Evolutionary conservation across 1,140 invertebrate genomes (phyloP).

Genomic region (Tetranychus cinnabarinus): DNA sequence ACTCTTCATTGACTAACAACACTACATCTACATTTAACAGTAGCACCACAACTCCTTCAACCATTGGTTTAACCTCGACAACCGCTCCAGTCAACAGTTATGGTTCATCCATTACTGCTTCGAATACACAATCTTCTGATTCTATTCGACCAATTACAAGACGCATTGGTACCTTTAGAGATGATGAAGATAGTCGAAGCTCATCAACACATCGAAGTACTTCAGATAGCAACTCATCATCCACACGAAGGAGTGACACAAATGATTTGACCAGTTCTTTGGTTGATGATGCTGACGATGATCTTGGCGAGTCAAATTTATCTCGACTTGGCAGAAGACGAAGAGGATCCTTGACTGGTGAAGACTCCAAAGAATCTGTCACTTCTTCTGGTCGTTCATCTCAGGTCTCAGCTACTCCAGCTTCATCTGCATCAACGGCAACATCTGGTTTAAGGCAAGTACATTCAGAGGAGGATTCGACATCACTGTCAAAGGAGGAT

Average conservation of each 20-base stretch:
- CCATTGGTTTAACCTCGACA: not conserved
- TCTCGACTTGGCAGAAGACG: not conserved
- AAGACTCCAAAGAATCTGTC: not conserved
- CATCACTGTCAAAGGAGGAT: not conserved
- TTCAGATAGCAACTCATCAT: not conserved
- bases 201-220: not conserved
- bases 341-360: not conserved
- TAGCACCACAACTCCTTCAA: not conserved
- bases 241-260: too few relatives aligned
- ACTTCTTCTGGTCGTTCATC: not conserved
- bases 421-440: not conserved
- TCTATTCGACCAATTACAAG: not conserved
- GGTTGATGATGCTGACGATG: not conserved
- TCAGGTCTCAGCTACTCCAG: not conserved
- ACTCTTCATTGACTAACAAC: not conserved
- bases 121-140: too few relatives aligned
- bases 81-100: not conserved
- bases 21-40: not conserved
- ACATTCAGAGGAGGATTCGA: not conserved
- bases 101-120: too few relatives aligned
- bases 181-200: not conserved
- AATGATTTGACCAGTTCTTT: not conserved
- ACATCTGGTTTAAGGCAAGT: not conserved
- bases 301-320: not conserved
- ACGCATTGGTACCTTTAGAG: not conserved